Evolutionary conservation across 2,888 invertebrate genomes (phyloP), one percentile per base, ranked within the genome.

Genomic region (Cactoblastis cactorum): DNA sequence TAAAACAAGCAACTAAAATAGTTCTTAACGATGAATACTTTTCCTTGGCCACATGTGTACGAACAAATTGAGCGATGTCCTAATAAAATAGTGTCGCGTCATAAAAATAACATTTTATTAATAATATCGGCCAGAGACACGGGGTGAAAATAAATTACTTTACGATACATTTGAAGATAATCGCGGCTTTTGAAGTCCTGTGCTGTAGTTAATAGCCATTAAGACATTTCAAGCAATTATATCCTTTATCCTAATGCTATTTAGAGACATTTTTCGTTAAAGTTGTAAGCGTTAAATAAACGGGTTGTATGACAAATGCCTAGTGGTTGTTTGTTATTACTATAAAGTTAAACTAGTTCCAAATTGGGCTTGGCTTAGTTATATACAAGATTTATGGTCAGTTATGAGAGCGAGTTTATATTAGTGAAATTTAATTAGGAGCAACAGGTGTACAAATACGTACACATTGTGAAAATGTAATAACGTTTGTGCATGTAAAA

Each of bases 61-160:
- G 38, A 51, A 38, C 39, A 52, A 50, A 58, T 68, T 75, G 77
- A 76, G 60, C 41, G 63, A 80, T 74, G 62, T 59, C 48, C 61
- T 59, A 68, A 72, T 79, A 77, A 79, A 66, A 78, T 74, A 65
- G 61, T 71, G 69, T 71, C 69, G 52, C 63, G 55, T 60, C 65
- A 68, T 69, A 72, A 75, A 79, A 74, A 75, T 68, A 71, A 65
- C 59, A 56, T 61, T 63, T 64, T 78, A 78, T 77, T 76, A 73
- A 77, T 78, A 76, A 61, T 61, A 50, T 32, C 41, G 62, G 62
- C 65, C 76, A 74, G 47, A 45, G 53, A 64, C 69, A 66, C 69
- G 70, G 59, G 69, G 63, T 64, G 55, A 55, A 52, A 61, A 69
- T 67, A 63, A 64, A 64, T 66, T 54, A 54, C 54, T 54, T 57